Percentiles rank a stretch among this genome's conserved stretches.
These are phyloP conservation scores for Dryas iulia DNA, from an alignment of 1,140 invertebrate genomes.

Conservation along the genomic window DNA sequence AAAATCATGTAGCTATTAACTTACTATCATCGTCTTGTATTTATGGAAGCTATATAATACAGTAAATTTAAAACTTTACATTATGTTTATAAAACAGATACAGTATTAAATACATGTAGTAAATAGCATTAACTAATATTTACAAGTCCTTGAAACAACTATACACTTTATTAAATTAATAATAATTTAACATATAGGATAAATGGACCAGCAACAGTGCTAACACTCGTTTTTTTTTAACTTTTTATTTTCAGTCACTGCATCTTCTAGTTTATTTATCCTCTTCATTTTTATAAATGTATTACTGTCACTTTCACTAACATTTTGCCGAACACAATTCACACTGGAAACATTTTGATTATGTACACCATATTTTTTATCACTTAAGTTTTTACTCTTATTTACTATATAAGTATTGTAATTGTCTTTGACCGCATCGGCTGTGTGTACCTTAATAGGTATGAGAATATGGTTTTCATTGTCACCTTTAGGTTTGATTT, in stretches of 20 bases:
- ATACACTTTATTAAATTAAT: constrained; percentile 71
- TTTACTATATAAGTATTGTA: constrained; percentile 73
- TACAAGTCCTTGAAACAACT: constrained; percentile 70
- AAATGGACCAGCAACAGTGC: constrained; percentile 61
- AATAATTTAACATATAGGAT: constrained; percentile 73
- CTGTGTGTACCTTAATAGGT: constrained; percentile 60
- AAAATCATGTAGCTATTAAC: constrained; percentile 51
- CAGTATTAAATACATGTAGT: constrained; percentile 72
- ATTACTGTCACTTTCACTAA: constrained; percentile 65
- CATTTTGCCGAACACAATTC: constrained; percentile 69
- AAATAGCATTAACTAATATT: constrained; percentile 72
- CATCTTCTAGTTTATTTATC: constrained; percentile 67
- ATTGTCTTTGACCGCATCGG: constrained; percentile 72
- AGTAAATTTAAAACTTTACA: constrained; percentile 67
- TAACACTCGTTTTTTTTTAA: constrained; percentile 76
- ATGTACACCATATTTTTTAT: constrained; percentile 77
- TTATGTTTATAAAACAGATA: constrained; percentile 73
- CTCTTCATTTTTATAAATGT: constrained; percentile 68
- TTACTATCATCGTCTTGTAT: constrained; percentile 62
- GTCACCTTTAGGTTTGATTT: constrained; percentile 65
- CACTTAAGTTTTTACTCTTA: constrained; percentile 70
- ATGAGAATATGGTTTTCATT: constrained; percentile 70
- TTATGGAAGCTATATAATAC: constrained; percentile 58
- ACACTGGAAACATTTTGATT: constrained; percentile 73
- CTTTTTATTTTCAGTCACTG: constrained; percentile 69